Evolutionary conservation across 1,140 invertebrate genomes (phyloP).

Genomic region (Dolichoris vasculosae): DNA sequence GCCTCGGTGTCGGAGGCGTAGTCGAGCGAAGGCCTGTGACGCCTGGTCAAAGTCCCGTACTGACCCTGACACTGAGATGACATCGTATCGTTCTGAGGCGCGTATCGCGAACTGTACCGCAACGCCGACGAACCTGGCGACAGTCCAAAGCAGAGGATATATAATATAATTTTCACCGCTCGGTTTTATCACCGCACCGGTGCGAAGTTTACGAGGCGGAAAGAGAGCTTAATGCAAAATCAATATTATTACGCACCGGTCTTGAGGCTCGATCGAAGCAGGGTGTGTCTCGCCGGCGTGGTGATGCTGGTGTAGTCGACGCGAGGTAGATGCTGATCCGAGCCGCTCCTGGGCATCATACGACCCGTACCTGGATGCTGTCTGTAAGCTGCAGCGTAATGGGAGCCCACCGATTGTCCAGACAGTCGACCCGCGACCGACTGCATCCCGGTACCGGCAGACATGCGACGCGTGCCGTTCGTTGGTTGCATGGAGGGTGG

Average conservation of each 20-base stretch:
- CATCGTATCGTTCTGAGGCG: constrained; percentile 73
- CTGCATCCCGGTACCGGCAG: constrained; percentile 75
- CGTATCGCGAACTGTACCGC: constrained; percentile 78
- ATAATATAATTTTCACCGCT: too few species aligned
- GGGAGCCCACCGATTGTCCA: constrained; percentile 68
- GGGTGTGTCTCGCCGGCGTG: constrained; percentile 82
- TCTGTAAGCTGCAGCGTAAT: constrained; percentile 69
- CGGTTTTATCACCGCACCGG: too few species aligned
- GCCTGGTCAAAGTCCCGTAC: constrained; percentile 77
- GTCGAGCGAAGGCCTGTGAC: constrained; percentile 85
- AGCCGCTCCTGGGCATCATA: constrained; percentile 86
- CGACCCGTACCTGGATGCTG: constrained; percentile 72
- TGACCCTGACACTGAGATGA: constrained; percentile 67
- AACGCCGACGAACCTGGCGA: constrained; percentile 70
- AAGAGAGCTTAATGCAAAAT: not conserved
- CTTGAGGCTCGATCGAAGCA: constrained; percentile 85
- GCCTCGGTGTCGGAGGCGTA: constrained; percentile 97
- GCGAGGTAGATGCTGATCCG: constrained; percentile 87
- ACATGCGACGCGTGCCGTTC: constrained; percentile 75
- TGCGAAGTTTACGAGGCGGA: too few species aligned
- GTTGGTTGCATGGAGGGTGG: constrained; percentile 76
- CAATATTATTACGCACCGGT: constrained; percentile 69
- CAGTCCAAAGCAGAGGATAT: too few species aligned
- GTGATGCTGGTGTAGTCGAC: constrained; percentile 82
- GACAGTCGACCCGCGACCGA: constrained; percentile 64